Evolutionary conservation across 2,797 vertebrate species (phyloP).

Genomic region (Myotis findleyi): DNA sequence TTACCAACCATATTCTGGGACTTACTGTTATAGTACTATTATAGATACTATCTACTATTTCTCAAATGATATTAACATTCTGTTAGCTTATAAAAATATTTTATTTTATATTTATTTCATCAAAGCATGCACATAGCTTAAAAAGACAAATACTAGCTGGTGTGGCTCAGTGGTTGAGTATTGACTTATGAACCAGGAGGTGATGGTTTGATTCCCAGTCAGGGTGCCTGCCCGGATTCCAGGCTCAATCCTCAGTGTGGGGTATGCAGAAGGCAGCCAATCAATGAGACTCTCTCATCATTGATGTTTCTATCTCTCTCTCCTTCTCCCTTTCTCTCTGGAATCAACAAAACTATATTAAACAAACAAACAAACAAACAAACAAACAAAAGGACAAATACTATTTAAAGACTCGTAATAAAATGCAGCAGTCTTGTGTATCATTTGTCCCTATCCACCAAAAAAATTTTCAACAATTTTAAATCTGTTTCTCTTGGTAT

Average conservation of each 20-base stretch:
- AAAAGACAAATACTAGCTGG: not conserved
- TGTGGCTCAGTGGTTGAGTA: too few species aligned
- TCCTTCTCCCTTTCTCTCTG: too few species aligned
- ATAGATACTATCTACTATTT: not conserved
- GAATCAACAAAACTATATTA: too few species aligned
- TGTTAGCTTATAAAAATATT: not conserved
- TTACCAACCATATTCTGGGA: not conserved
- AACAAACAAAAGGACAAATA: not conserved
- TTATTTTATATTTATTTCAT: slow-evolving; percentile 6
- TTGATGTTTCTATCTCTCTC: too few species aligned
- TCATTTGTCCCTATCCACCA: not conserved
- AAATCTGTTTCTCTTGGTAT: not conserved
- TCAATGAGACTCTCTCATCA: too few species aligned
- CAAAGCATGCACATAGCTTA: not conserved
- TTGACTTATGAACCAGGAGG: too few species aligned
- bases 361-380: too few species aligned
- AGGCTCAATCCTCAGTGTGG: too few species aligned
- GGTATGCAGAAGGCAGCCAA: too few species aligned
- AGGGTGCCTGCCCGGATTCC: too few species aligned
- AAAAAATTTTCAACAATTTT: not conserved
- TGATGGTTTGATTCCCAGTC: too few species aligned
- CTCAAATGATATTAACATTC: not conserved
- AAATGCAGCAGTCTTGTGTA: not conserved
- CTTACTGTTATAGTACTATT: not conserved
- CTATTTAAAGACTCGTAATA: not conserved